phyloP scores from a whole-genome alignment of 2,888 invertebrate species.

The Amiota minor region DNA sequence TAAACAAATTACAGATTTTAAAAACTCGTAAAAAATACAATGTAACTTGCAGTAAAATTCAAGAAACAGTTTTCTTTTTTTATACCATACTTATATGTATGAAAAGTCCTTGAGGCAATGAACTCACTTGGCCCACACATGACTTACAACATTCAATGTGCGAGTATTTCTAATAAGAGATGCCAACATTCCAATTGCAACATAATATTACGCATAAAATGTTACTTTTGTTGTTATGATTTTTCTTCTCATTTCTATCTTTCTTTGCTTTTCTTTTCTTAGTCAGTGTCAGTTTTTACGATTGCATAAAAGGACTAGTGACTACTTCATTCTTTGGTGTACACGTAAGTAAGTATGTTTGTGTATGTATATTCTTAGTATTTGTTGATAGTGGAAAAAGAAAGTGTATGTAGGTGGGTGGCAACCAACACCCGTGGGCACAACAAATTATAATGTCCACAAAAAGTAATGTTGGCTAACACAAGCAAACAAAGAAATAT shows the following conservation, averaged over 20 bases:
- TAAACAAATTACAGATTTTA: not conserved
- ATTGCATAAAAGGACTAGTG: conserved; percentile 43
- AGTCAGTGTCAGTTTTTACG: conserved; percentile 54
- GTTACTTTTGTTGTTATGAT: conserved; percentile 1
- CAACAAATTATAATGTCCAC: conserved; percentile 61
- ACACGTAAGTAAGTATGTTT: not conserved
- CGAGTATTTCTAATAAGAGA: conserved; percentile 14
- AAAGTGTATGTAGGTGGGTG: not conserved
- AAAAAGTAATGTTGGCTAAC: conserved; percentile 45
- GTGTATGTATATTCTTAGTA: not conserved
- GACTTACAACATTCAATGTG: not conserved
- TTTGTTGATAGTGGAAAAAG: not conserved
- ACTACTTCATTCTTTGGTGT: not conserved
- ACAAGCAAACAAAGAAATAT: conserved; percentile 30
- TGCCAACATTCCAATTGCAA: conserved; percentile 6
- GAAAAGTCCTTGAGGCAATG: not conserved
- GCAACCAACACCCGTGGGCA: conserved; percentile 52
- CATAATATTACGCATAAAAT: conserved; percentile 16
- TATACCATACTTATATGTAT: not conserved
- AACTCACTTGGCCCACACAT: conserved; percentile 1
- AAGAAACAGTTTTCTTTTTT: not conserved
- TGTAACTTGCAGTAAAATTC: not conserved
- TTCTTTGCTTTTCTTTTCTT: conserved; percentile 22
- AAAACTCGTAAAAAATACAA: not conserved
- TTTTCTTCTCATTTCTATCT: conserved; percentile 23